phyloP scores from a whole-genome alignment of 2,797 vertebrate species.

The Sardinella longiceps region DNA sequence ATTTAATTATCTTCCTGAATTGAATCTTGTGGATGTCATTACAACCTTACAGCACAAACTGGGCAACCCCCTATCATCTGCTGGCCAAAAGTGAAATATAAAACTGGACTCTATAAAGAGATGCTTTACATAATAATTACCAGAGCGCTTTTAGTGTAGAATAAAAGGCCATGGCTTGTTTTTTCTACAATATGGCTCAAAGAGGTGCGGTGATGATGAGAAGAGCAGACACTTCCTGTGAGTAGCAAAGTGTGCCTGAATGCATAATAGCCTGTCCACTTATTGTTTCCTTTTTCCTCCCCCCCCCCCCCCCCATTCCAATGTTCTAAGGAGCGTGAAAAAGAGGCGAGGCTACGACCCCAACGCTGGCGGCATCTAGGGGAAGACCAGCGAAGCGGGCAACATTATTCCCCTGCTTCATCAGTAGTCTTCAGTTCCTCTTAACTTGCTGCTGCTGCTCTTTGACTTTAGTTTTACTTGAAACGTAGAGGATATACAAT shows the following conservation, averaged over 20 bases:
- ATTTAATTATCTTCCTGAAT: constrained; percentile 55
- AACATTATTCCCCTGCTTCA: constrained; percentile 76
- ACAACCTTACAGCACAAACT: not conserved
- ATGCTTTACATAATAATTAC: not conserved
- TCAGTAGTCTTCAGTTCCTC: constrained; percentile 74
- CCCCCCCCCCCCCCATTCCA: constrained; percentile 60
- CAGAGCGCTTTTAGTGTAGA: not conserved
- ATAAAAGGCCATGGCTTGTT: not conserved
- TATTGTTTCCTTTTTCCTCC: constrained; percentile 60
- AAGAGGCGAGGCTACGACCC: constrained; percentile 91
- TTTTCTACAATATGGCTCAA: constrained; percentile 31
- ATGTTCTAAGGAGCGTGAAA: constrained; percentile 94
- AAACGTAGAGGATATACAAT: constrained; percentile 68
- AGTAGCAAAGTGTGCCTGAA: not conserved
- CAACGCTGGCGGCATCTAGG: constrained; percentile 90
- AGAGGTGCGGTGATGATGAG: not conserved
- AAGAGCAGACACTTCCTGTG: constrained; percentile 10
- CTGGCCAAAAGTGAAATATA: constrained; percentile 47
- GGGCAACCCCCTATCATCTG: not conserved
- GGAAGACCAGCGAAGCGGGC: constrained; percentile 60
- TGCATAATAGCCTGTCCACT: not conserved
- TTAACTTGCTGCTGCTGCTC: constrained; percentile 76
- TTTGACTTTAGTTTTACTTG: constrained; percentile 78
- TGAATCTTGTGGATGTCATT: constrained; percentile 69
- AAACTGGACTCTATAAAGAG: not conserved